Conservation (phyloP, 2,797 vertebrate species). For the Melanogrammus aeglefinus region DNA sequence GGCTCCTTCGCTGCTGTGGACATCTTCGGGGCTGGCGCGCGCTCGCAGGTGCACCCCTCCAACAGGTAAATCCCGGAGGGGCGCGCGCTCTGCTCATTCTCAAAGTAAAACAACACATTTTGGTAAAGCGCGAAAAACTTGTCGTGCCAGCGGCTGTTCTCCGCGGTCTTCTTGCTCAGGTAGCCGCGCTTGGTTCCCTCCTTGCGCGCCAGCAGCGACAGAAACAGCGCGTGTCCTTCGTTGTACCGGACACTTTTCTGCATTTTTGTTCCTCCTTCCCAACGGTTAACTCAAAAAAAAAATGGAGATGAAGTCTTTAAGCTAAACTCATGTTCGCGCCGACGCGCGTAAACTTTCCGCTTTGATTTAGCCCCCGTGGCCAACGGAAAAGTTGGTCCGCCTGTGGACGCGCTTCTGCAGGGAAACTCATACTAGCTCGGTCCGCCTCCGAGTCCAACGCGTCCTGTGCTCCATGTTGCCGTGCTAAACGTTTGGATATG, state of each 20-base stretch:
- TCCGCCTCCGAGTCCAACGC: slow-evolving; percentile 12
- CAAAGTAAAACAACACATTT: slow-evolving; percentile 88
- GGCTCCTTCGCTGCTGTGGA: slow-evolving; percentile 72
- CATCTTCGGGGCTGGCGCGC: slow-evolving; percentile 74
- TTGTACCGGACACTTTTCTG: slow-evolving; percentile 91
- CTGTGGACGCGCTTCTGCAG: slow-evolving; percentile 40
- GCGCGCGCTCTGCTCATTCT: slow-evolving; percentile 81
- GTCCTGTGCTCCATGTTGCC: slow-evolving; percentile 45
- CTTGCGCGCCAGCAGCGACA: slow-evolving; percentile 81
- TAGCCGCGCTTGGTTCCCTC: slow-evolving; percentile 83
- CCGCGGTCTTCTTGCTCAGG: slow-evolving; percentile 82
- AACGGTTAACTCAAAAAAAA: slow-evolving; percentile 7
- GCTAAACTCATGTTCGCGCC: slow-evolving; percentile 35
- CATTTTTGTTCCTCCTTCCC: slow-evolving; percentile 66
- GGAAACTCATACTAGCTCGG: slow-evolving; percentile 43
- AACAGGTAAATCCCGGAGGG: slow-evolving; percentile 85
- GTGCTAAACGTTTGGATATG: not conserved
- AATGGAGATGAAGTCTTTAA: slow-evolving; percentile 25
- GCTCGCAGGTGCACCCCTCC: slow-evolving; percentile 85
- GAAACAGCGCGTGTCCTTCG: slow-evolving; percentile 84
- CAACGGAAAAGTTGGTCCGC: slow-evolving; percentile 66
- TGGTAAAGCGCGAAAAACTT: slow-evolving; percentile 88
- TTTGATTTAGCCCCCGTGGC: slow-evolving; percentile 32
- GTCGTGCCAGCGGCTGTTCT: slow-evolving; percentile 86
- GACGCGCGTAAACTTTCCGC: slow-evolving; percentile 51